Evolutionary conservation across 2,113 vertebrate genomes (phyloP), one percentile per base, ranked within the genome.

Genomic region (Nothobranchius kuhntae): DNA sequence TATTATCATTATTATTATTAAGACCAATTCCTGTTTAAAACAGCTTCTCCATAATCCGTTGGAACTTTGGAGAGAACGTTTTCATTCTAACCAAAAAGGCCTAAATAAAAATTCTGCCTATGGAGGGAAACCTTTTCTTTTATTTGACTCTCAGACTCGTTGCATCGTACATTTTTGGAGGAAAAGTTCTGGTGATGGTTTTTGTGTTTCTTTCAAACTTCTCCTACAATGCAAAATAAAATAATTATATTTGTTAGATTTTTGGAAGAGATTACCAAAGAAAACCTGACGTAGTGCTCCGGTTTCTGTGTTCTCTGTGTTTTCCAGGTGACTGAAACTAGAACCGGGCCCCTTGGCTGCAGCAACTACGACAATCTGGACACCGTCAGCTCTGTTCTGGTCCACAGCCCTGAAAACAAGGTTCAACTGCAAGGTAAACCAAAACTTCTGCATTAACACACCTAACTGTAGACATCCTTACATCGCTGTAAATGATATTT

Each of bases 321-420:
- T 13, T 73, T 73, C 5, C 78, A 99, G 98, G 98, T 99, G 86
- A 98, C 96, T 0, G 98, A 99, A 91, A 99, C 97, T 17, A 93
- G 98, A 88, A 99, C 97, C 0, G 98, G 98, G 17, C 98, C 98
- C 0, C 94, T 99, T 0, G 98, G 98, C 78, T 99, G 98, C 93
- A 99, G 97, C 91, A 99, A 98, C 91, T 99, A 99, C 26, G 98
- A 99, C 92, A 99, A 99, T 83, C 93, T 99, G 84, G 98, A 99
- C 87, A 98, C 97, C 0, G 96, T 99, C 91, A 99, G 97, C 84
- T 99, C 98, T 0, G 98, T 99, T 8, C 89, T 99, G 89, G 97
- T 99, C 47, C 97, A 99, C 91, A 99, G 97, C 86, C 96, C 97
- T 0, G 98, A 99, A 86, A 99, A 99, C 93, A 98, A 96, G 87